Evolutionary conservation across 2,797 vertebrate species (phyloP).

Genomic region (Arremon aurantiirostris): DNA sequence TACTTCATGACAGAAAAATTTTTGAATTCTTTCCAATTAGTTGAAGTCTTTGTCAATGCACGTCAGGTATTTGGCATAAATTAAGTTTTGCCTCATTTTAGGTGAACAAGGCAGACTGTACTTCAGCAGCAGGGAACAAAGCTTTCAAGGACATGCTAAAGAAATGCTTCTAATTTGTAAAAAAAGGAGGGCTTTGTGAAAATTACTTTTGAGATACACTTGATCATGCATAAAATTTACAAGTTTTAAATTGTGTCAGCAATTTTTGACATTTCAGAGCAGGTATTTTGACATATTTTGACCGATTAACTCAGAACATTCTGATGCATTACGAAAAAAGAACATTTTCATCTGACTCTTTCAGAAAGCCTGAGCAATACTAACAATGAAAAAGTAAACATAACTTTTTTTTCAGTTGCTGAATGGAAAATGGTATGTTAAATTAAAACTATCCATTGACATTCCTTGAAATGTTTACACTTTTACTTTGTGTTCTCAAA

Average conservation of each 20-base stretch:
- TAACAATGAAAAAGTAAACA: background rate
- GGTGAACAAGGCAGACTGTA: background rate
- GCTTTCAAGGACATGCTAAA: background rate
- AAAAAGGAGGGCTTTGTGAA: background rate
- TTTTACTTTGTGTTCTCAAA: background rate
- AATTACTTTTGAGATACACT: background rate
- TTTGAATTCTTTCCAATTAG: background rate
- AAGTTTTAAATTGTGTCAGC: background rate
- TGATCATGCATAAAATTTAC: background rate
- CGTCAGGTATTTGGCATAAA: background rate
- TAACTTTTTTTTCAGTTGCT: background rate
- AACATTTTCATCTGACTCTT: background rate
- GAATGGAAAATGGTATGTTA: background rate
- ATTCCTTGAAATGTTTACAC: background rate
- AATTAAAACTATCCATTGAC: background rate
- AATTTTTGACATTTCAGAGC: background rate
- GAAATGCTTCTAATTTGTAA: background rate
- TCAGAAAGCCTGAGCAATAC: background rate
- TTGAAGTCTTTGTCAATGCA: background rate
- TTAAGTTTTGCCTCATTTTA: background rate
- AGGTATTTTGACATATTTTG: background rate
- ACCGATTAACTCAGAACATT: background rate
- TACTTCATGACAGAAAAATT: background rate
- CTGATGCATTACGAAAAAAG: background rate
- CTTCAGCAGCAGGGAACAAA: background rate